Conservation (phyloP, 2,888 invertebrate species). For the Parnassius apollo region DNA sequence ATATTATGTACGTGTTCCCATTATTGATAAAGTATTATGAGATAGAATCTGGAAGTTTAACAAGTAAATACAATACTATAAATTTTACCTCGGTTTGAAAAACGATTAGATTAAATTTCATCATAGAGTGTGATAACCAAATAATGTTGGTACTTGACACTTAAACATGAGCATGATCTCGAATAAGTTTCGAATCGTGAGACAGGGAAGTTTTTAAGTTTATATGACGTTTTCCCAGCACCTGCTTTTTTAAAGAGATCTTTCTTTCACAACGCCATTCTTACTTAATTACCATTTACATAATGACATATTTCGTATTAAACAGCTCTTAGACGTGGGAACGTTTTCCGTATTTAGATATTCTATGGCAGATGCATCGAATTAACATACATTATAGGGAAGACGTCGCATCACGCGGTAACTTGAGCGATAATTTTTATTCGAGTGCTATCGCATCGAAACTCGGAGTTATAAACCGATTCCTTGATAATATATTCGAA, state of each 20-base stretch:
- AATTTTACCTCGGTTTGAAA: no score
- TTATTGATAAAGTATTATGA: no score
- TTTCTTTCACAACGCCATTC: conserved; percentile 37
- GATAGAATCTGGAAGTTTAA: no score
- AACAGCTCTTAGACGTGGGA: conserved; percentile 46
- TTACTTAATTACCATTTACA: conserved; percentile 53
- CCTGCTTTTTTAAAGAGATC: conserved; percentile 30
- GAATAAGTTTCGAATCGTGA: conserved; percentile 6
- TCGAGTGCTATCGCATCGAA: conserved; percentile 33
- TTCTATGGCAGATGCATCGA: conserved; percentile 39
- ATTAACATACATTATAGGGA: conserved; percentile 49
- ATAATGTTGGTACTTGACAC: no score
- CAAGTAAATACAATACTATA: no score
- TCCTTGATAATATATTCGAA: conserved; percentile 7
- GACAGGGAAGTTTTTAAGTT: conserved; percentile 17
- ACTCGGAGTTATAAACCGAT: conserved; percentile 22
- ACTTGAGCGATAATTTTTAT: conserved; percentile 36
- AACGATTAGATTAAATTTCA: no score
- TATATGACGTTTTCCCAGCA: conserved; percentile 23
- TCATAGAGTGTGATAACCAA: no score
- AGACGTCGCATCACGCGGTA: conserved; percentile 25
- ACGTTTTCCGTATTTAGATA: conserved; percentile 33
- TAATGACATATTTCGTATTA: conserved; percentile 46
- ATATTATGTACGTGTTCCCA: no score
- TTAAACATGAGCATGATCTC: neutral